A percentile compares a stretch with the other conserved stretches of the same genome.
Conservation (phyloP, 2,113 vertebrate species). For the Stegostoma tigrinum region DNA sequence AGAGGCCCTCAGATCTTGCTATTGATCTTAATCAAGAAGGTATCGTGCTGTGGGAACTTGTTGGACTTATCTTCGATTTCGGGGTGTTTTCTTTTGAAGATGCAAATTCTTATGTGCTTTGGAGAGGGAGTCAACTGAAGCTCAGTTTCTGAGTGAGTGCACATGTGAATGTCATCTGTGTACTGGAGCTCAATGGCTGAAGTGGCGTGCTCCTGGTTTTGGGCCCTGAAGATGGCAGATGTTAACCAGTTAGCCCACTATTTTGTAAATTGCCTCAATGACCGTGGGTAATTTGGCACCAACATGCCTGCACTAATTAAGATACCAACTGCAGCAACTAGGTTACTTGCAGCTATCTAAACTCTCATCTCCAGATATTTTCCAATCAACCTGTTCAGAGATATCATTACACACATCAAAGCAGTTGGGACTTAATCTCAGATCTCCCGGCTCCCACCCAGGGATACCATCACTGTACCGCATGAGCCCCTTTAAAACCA, state of each 20-base stretch:
- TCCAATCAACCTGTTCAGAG: no score
- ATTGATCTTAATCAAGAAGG: neutral
- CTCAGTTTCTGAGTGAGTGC: neutral
- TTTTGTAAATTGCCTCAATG: neutral
- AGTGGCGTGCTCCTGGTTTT: neutral
- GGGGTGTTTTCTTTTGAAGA: neutral
- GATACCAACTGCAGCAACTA: neutral
- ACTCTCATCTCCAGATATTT: no score
- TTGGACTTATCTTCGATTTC: neutral
- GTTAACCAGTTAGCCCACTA: neutral
- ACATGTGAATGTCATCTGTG: neutral
- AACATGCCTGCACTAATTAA: neutral
- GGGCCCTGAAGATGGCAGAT: neutral
- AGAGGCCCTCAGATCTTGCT: neutral
- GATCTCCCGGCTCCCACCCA: no score
- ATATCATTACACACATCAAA: no score
- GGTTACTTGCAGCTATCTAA: neutral
- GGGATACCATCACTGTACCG: no score
- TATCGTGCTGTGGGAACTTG: neutral
- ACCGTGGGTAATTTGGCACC: neutral
- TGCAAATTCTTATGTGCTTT: neutral
- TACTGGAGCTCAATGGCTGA: neutral
- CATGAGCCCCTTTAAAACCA: neutral
- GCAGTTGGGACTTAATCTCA: no score
- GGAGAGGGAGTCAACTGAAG: neutral